A percentile compares a stretch with the other conserved stretches of the same genome.
These are phyloP conservation scores for Hemaris fuciformis DNA, from an alignment of 2,888 invertebrate genomes.

Conservation along the genomic window DNA sequence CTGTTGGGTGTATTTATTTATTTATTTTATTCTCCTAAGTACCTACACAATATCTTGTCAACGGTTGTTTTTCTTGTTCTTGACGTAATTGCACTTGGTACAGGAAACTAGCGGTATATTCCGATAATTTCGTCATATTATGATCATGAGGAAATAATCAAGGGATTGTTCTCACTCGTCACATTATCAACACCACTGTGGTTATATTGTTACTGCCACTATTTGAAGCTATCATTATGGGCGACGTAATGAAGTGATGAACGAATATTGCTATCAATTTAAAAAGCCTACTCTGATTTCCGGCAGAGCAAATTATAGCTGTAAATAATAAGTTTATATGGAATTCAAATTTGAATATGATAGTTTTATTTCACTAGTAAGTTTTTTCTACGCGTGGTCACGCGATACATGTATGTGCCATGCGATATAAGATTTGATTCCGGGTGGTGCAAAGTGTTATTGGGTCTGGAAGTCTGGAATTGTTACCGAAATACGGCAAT, in stretches of 20 bases:
- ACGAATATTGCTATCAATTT: background rate
- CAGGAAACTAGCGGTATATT: background rate
- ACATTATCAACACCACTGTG: background rate
- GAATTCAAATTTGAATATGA: too few species aligned
- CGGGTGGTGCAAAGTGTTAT: too few species aligned
- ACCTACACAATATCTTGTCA: background rate
- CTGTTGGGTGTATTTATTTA: too few species aligned
- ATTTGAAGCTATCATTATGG: background rate
- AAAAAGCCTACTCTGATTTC: background rate
- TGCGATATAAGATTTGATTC: too few species aligned
- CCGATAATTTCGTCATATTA: background rate
- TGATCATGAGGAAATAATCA: background rate
- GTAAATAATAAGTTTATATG: too few species aligned
- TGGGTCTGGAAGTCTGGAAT: too few species aligned
- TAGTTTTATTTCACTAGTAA: too few species aligned
- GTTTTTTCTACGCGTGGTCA: too few species aligned
- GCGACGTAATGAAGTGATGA: background rate
- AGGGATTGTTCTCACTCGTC: background rate
- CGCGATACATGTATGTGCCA: too few species aligned
- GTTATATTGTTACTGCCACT: background rate
- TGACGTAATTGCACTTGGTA: background rate
- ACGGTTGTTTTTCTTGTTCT: background rate
- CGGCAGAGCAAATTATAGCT: background rate
- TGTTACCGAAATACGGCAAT: too few species aligned
- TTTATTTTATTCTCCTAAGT: too few species aligned